Percentiles rank a stretch among this genome's conserved stretches.
These are phyloP conservation scores for Meloidogyne chitwoodi DNA, from an alignment of 1,140 invertebrate genomes.

Conservation along the genomic window DNA sequence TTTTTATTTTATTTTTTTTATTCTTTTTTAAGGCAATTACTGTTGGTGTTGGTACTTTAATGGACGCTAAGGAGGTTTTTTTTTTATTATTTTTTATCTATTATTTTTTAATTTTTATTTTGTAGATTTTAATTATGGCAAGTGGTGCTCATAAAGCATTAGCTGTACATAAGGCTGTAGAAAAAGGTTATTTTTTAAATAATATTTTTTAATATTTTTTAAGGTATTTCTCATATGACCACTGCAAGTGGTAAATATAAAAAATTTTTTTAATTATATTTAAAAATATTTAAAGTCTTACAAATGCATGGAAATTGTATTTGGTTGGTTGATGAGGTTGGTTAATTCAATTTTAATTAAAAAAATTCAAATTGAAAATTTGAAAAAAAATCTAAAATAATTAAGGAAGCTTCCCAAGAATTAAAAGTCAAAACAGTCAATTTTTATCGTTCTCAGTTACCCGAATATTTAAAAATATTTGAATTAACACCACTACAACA, in stretches of 20 bases:
- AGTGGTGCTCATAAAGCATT: constrained; percentile 95
- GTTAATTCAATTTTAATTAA: not conserved
- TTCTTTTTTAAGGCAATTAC: constrained; percentile 72
- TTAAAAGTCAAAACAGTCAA: constrained; percentile 96
- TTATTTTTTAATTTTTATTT: not conserved
- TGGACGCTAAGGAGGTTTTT: constrained; percentile 88
- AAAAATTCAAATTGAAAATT: not conserved
- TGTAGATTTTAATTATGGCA: constrained; percentile 89
- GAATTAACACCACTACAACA: not conserved
- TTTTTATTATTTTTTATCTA: not conserved
- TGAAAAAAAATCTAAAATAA: not conserved
- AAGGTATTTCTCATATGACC: constrained; percentile 97
- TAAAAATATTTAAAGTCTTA: constrained; percentile 70
- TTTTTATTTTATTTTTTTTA: not conserved
- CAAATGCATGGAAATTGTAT: constrained; percentile 85
- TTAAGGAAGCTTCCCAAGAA: constrained; percentile 82
- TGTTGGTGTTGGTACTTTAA: constrained; percentile 95
- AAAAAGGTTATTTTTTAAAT: constrained; percentile 66
- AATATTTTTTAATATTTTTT: too few species aligned
- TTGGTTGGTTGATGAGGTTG: constrained; percentile 84
- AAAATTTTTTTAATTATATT: not conserved
- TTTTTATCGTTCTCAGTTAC: constrained; percentile 68
- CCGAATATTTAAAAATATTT: not conserved
- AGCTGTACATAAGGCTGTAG: constrained; percentile 90
- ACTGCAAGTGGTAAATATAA: constrained; percentile 64